Evolutionary conservation across 1,140 invertebrate genomes (phyloP).

Genomic region (Tetragnatha versicolor): DNA sequence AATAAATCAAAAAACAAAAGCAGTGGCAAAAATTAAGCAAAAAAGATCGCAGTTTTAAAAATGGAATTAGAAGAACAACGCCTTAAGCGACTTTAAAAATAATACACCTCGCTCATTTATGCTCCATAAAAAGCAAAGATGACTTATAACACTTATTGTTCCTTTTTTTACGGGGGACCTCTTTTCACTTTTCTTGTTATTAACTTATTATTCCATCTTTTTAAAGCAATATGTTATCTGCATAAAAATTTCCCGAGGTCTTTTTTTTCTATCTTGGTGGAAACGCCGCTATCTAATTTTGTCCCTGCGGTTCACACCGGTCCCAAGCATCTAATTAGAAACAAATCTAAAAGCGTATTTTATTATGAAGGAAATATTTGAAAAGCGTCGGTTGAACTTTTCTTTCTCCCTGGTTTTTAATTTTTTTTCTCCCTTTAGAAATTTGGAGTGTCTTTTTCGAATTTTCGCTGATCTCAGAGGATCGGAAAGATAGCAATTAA

Average conservation of each 20-base stretch:
- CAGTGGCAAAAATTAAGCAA: neutral
- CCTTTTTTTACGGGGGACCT: neutral
- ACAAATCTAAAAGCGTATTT: conserved; percentile 21
- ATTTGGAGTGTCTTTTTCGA: neutral
- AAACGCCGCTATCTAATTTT: too few relatives aligned
- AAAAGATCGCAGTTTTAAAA: conserved; percentile 5
- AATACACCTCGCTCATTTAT: conserved; percentile 14
- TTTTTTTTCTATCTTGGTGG: too few relatives aligned
- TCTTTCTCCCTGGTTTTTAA: neutral
- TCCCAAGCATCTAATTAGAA: conserved; percentile 33
- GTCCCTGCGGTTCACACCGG: conserved; percentile 22
- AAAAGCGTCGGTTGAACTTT: conserved; percentile 7
- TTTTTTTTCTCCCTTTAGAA: too few relatives aligned
- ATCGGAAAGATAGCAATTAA: neutral
- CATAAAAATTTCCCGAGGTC: neutral
- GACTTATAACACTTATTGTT: neutral
- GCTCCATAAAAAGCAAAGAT: neutral
- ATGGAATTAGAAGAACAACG: conserved; percentile 1
- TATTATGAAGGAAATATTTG: conserved; percentile 4
- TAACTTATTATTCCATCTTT: too few relatives aligned
- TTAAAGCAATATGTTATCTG: conserved; percentile 10
- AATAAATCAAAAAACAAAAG: neutral
- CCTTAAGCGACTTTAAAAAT: conserved; percentile 32
- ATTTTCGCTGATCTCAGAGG: neutral
- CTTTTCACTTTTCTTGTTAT: conserved; percentile 5